Base-by-base conservation (phyloP, 1,140 invertebrate genomes). In the Mizuhopecten yessoensis region DNA sequence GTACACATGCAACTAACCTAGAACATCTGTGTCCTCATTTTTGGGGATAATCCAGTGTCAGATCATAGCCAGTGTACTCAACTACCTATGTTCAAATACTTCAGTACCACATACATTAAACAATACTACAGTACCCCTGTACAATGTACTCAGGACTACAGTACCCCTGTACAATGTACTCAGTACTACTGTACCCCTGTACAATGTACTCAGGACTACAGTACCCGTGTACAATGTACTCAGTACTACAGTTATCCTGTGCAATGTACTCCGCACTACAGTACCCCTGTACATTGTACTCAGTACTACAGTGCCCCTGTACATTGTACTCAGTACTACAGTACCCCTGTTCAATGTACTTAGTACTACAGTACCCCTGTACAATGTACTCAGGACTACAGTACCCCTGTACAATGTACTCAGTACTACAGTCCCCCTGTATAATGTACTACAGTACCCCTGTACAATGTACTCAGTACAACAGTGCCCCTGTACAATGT, bases 1-100 rank as follows among this genome's bases (percentile, higher is more conserved):
- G 29, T 9, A 75, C 57, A 75, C 17, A 17, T 75, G 29, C 57
- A 29, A n/a, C 23, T 75, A 75, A 75, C 57, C 23, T 5, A 75
- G n/a, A 75, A 75, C 57, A 75, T 75, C 57, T 75, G 57, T 75
- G 57, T 75, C 57, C 57, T 75, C n/a, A 5, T 75, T 75, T 23
- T 75, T 7, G 23, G 57, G 57, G 57, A 75, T 75, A 75, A 75
- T 75, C 57, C 57, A 29, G 57, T 29, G 42, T 75, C 23, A 75
- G 5, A 29, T 75, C n/a, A n/a, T 29, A 29, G 17, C 11, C n/a
- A 29, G n/a, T 5, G n/a, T 75, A 17, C 57, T 49, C 13, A 9
- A n/a, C n/a, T n/a, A n/a, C n/a, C n/a, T n/a, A n/a, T n/a, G n/a
- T n/a, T n/a, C n/a, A 7, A 7, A 39, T 20, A 20, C 45, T 57